Evolutionary conservation across 2,113 vertebrate species (phyloP).

Genomic region (Lamprotornis superbus): DNA sequence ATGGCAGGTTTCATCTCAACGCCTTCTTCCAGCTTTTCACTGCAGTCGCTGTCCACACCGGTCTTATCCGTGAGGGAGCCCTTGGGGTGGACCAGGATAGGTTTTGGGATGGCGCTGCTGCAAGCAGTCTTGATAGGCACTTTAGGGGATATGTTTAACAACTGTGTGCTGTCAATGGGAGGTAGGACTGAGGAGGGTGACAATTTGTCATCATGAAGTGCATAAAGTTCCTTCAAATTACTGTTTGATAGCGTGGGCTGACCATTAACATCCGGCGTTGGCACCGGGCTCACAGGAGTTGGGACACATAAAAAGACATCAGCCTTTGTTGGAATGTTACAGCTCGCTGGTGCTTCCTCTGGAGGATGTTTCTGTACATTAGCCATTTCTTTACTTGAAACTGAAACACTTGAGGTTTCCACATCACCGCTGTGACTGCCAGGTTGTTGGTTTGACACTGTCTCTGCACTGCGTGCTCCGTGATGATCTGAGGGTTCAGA

Average conservation of each 20-base stretch:
- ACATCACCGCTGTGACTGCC: not conserved
- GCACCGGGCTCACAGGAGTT: not conserved
- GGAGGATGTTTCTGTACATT: conserved; percentile 30
- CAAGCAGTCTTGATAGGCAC: conserved; percentile 76
- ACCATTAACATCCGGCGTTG: not conserved
- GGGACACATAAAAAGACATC: conserved; percentile 34
- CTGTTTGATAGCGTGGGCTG: conserved; percentile 18
- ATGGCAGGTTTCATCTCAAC: conserved; percentile 72
- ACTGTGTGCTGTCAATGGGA: conserved; percentile 64
- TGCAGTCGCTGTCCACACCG: conserved; percentile 45
- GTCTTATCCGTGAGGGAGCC: conserved; percentile 44
- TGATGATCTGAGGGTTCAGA: not conserved
- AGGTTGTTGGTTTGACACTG: not conserved
- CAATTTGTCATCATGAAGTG: conserved; percentile 34
- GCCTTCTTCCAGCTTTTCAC: conserved; percentile 74
- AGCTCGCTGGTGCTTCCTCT: conserved; percentile 34
- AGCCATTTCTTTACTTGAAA: conserved; percentile 14
- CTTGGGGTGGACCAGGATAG: conserved; percentile 74
- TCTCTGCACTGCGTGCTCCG: not conserved
- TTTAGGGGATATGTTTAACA: conserved; percentile 72
- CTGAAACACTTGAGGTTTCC: not conserved
- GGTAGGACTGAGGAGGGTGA: conserved; percentile 50
- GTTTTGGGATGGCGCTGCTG: conserved; percentile 85
- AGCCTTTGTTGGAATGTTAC: not conserved
- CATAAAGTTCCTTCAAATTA: conserved; percentile 58